These are phyloP conservation scores for Chrysochloris asiatica DNA, from an alignment of 2,113 vertebrate genomes.

Conservation along the genomic window DNA sequence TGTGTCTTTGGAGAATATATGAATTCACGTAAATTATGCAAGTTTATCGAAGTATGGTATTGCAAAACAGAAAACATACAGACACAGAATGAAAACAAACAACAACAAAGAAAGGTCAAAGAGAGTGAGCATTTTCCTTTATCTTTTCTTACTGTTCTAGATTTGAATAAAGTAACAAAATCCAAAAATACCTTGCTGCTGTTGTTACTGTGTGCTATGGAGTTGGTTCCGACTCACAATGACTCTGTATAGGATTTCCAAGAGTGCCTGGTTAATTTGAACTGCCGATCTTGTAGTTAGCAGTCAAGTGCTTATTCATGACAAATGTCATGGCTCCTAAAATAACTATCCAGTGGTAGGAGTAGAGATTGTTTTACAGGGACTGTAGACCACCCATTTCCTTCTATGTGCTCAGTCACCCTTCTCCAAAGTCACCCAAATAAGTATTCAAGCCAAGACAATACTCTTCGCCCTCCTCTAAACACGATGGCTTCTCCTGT, in stretches of 20 bases:
- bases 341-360: not conserved
- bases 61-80: not conserved
- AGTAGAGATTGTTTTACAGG: not conserved
- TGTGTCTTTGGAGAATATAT: not conserved
- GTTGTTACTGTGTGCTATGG: too few species aligned
- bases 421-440: not conserved
- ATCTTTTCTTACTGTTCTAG: not conserved
- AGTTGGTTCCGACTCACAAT: too few species aligned
- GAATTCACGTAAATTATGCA: not conserved
- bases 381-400: not conserved
- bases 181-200: not conserved
- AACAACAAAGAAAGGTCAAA: not conserved
- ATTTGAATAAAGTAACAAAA: not conserved
- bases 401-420: not conserved
- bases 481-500: not conserved
- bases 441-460: not conserved
- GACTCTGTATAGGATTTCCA: too few species aligned
- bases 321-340: too few species aligned
- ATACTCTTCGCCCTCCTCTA: not conserved
- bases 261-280: too few species aligned
- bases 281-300: too few species aligned
- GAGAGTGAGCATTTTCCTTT: not conserved
- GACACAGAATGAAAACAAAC: not conserved
- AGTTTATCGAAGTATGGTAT: not conserved
- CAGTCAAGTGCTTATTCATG: too few species aligned